Percentiles rank a stretch among this genome's conserved stretches.
Conservation (phyloP, 2,888 invertebrate species). For the Drosophila suboccidentalis region DNA sequence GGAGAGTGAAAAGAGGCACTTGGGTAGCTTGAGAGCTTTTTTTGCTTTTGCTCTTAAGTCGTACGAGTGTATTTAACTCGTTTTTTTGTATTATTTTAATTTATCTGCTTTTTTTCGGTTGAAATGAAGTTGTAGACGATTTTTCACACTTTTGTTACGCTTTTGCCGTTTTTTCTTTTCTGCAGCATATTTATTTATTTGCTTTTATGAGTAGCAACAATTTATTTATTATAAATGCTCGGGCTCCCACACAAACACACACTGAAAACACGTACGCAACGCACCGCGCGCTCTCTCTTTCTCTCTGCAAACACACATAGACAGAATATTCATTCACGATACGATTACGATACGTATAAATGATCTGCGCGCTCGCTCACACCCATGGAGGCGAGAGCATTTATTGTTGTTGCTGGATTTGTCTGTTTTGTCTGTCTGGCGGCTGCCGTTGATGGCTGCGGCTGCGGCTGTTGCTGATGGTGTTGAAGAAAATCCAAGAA, state of each 20-base stretch:
- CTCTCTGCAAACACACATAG: slow-evolving; percentile 52
- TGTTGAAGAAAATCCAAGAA: slow-evolving; percentile 69
- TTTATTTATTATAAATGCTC: slow-evolving; percentile 75
- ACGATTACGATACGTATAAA: slow-evolving; percentile 74
- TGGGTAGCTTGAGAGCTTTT: slow-evolving; percentile 38
- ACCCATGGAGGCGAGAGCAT: slow-evolving; percentile 56
- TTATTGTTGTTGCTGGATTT: slow-evolving; percentile 37
- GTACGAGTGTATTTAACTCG: slow-evolving; percentile 31
- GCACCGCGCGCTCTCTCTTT: slow-evolving; percentile 52
- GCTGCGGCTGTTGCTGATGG: slow-evolving; percentile 25
- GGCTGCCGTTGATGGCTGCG: slow-evolving; percentile 48
- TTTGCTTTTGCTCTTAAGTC: slow-evolving; percentile 32
- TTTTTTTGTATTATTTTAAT: slow-evolving; percentile 32
- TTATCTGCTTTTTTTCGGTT: slow-evolving; percentile 23
- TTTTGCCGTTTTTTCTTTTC: slow-evolving; percentile 52
- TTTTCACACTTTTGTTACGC: slow-evolving; percentile 65
- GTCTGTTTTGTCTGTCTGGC: slow-evolving; percentile 41
- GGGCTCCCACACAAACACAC: slow-evolving; percentile 56
- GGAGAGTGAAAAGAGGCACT: slow-evolving; percentile 22
- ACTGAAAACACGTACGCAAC: slow-evolving; percentile 55
- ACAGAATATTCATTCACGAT: slow-evolving; percentile 78
- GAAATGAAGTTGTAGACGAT: slow-evolving; percentile 34
- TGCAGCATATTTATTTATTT: slow-evolving; percentile 68
- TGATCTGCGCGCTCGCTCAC: slow-evolving; percentile 70
- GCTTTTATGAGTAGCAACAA: slow-evolving; percentile 52